Conservation (phyloP, 2,113 vertebrate genomes). For the Ascaphus truei region DNA sequence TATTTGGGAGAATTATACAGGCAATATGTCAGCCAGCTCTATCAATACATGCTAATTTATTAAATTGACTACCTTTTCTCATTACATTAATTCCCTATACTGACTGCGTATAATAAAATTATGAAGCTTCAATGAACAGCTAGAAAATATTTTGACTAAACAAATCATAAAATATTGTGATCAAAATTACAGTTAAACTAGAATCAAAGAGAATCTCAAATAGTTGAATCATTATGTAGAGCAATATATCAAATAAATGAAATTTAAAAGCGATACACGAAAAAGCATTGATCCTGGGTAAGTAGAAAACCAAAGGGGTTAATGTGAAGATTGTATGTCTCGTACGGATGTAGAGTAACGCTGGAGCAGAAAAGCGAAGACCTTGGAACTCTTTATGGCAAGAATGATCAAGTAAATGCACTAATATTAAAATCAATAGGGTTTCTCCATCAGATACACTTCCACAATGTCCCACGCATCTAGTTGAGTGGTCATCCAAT, state of each 20-base stretch:
- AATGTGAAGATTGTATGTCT: background rate
- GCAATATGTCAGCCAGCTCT: no score
- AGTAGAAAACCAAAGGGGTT: no score
- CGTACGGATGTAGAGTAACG: background rate
- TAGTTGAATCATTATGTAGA: slow-evolving; percentile 42
- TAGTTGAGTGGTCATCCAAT: background rate
- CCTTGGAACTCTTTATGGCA: slow-evolving; percentile 5
- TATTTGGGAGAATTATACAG: no score
- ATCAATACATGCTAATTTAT: no score
- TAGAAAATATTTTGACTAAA: slow-evolving; percentile 46
- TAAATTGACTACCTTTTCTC: no score
- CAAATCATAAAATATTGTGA: slow-evolving; percentile 54
- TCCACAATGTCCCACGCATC: background rate
- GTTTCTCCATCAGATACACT: background rate
- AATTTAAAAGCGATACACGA: no score
- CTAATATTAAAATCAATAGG: slow-evolving; percentile 20
- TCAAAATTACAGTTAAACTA: slow-evolving; percentile 52
- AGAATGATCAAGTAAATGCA: background rate
- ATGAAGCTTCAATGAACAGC: slow-evolving; percentile 41
- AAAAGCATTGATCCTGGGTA: no score
- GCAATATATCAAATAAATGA: no score
- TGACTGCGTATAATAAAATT: slow-evolving; percentile 42
- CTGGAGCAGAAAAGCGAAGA: background rate
- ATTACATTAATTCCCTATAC: slow-evolving; percentile 20
- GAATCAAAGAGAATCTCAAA: slow-evolving; percentile 49